Evolutionary conservation across 1,140 invertebrate species (phyloP).

Genomic region (Cyclargus thomasi): DNA sequence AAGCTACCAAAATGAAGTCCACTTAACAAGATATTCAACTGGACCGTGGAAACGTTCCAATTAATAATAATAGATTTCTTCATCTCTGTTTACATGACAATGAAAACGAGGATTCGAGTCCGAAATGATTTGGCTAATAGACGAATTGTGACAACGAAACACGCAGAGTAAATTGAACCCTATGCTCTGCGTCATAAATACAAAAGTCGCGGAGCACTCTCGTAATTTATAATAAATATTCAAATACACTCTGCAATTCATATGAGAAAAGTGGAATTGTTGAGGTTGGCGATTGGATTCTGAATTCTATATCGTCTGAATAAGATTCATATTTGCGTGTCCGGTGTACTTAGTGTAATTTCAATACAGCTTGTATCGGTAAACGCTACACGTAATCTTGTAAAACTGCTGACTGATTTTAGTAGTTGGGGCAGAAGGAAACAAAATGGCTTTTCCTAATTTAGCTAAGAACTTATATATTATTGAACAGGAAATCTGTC

Average conservation of each 20-base stretch:
- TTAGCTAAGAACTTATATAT: too few species aligned
- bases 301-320: constrained; percentile 7
- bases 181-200: background rate
- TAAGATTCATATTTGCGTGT: background rate
- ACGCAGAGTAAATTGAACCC: constrained; percentile 8
- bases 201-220: constrained; percentile 12
- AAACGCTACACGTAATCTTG: background rate
- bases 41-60: constrained; percentile 6
- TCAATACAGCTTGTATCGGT: background rate
- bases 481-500: too few species aligned
- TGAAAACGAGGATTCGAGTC: background rate
- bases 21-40: too few species aligned
- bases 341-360: background rate
- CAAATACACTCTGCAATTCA: constrained; percentile 22
- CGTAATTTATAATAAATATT: constrained; percentile 28
- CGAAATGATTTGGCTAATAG: constrained; percentile 9
- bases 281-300: background rate
- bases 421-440: background rate
- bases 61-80: constrained; percentile 15
- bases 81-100: constrained; percentile 22
- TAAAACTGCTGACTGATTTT: background rate
- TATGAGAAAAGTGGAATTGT: constrained; percentile 16
- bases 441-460: too few species aligned
- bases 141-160: background rate
- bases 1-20: too few species aligned